Evolutionary conservation across 1,140 invertebrate genomes (phyloP), one percentile per base, ranked within the genome.

Genomic region (Zaprionus ghesquierei): DNA sequence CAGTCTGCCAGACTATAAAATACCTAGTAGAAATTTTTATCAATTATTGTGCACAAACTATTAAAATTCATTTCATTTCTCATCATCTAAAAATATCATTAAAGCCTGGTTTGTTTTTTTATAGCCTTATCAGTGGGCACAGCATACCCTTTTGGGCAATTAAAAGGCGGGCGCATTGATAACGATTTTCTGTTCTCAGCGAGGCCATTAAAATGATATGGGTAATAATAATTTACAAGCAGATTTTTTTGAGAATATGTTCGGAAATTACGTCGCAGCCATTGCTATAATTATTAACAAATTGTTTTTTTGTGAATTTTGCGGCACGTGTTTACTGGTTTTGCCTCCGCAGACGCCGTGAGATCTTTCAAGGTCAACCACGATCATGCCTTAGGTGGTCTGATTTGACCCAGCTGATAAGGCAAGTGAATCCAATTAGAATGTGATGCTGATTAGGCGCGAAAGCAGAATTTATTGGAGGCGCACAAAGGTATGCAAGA

Each of bases 191-290:
- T 49, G 15, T 23, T 38, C 44, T 25, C 15, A 18, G 9, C n/a
- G 44, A 50, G 59, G 13, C 46, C 44, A 62, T 23, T 61, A 20
- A 46, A 18, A 13, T 50, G 3, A 13, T 22, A 44, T 51, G 68
- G 68, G 51, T 65, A 44, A 41, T 53, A 33, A 56, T 23, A 10
- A 33, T 59, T 66, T 55, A 3, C n/a, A 71, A 44, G 33, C 5
- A 51, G 31, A 56, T 23, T 18, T n/a, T 15, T 15, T n/a, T n/a
- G n/a, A n/a, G 38, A 31, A 58, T 64, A 23, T 58, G 22, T 54
- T 54, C 9, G 1, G 33, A 60, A 68, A 72, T 68, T 72, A 49
- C 69, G 69, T 54, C 63, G 69, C 55, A 72, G 49, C 15, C 55
- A 9, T 33, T 15, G 9, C 1, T 35, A 22, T 20, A 46, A 49